A percentile compares a stretch with the other conserved stretches of the same genome.
These are phyloP conservation scores for Dorcus hopei DNA, from an alignment of 2,888 invertebrate genomes.

Conservation along the genomic window DNA sequence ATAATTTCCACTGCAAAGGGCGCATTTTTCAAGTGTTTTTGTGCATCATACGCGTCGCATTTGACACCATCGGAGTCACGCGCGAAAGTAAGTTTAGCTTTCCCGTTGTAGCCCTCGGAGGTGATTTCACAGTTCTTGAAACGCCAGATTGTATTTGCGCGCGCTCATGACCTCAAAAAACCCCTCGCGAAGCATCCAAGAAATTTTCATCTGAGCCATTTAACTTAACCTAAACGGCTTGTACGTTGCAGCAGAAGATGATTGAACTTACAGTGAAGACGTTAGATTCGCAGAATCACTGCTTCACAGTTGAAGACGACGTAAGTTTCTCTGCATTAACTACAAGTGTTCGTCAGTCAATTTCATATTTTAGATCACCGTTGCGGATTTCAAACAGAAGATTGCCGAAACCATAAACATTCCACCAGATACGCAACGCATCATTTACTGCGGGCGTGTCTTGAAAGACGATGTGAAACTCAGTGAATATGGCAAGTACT, in stretches of 20 bases:
- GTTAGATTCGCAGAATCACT: slow-evolving; percentile 82
- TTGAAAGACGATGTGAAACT: slow-evolving; percentile 84
- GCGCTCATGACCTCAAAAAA: too few relatives aligned
- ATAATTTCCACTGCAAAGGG: background rate
- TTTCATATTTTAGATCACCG: slow-evolving; percentile 62
- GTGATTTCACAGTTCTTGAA: background rate
- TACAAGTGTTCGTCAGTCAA: background rate
- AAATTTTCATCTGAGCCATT: too few relatives aligned
- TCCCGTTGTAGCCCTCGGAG: background rate
- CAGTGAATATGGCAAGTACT: slow-evolving; percentile 72
- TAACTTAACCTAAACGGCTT: too few relatives aligned
- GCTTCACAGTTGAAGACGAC: slow-evolving; percentile 78
- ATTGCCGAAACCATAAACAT: slow-evolving; percentile 77
- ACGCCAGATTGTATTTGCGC: slow-evolving; percentile 5
- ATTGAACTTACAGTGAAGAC: slow-evolving; percentile 87
- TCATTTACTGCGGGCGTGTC: slow-evolving; percentile 94
- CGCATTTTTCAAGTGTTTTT: too few relatives aligned
- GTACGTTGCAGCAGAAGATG: slow-evolving; percentile 50
- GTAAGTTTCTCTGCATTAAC: slow-evolving; percentile 61
- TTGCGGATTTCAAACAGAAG: slow-evolving; percentile 75
- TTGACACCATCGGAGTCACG: too few relatives aligned
- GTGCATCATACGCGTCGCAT: too few relatives aligned
- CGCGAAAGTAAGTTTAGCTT: too few relatives aligned
- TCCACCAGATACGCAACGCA: slow-evolving; percentile 76
- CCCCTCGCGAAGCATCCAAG: too few relatives aligned